Percentiles rank a stretch among this genome's conserved stretches.
Conservation (phyloP, 2,888 invertebrate species). For the Metellina segmentata region DNA sequence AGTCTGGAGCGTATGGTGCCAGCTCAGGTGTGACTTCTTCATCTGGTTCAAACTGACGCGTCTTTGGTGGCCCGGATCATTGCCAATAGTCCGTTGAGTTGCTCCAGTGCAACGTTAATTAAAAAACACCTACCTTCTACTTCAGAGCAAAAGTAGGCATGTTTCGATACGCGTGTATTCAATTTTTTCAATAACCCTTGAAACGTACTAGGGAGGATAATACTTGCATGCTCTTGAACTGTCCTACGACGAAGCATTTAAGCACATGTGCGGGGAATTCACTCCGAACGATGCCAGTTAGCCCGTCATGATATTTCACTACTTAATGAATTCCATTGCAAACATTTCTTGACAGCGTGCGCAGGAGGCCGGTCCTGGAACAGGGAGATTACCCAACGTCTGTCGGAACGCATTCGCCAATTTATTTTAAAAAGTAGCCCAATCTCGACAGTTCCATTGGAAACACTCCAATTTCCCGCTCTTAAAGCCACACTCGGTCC, state of each 20-base stretch:
- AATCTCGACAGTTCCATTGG: neutral
- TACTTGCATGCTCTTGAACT: neutral
- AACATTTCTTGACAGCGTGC: neutral
- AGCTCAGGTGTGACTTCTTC: too few species aligned
- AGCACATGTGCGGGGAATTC: neutral
- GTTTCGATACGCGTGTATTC: too few species aligned
- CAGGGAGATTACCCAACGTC: neutral
- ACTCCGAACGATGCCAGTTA: neutral
- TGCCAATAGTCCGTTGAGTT: too few species aligned
- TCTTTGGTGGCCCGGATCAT: too few species aligned
- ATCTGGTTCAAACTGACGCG: too few species aligned
- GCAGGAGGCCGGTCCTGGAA: neutral
- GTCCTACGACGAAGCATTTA: neutral
- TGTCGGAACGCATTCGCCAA: neutral
- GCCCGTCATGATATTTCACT: neutral
- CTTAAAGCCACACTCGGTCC: neutral
- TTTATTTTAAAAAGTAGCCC: too few species aligned
- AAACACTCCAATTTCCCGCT: conserved; percentile 28
- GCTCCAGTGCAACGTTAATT: too few species aligned
- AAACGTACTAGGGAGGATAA: too few species aligned
- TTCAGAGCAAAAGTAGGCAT: too few species aligned
- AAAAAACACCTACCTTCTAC: too few species aligned
- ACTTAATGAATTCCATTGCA: neutral
- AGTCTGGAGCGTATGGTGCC: too few species aligned
- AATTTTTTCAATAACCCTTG: too few species aligned